Evolutionary conservation across 2,797 vertebrate genomes (phyloP), one percentile per base, ranked within the genome.

Genomic region (Salmo trutta): DNA sequence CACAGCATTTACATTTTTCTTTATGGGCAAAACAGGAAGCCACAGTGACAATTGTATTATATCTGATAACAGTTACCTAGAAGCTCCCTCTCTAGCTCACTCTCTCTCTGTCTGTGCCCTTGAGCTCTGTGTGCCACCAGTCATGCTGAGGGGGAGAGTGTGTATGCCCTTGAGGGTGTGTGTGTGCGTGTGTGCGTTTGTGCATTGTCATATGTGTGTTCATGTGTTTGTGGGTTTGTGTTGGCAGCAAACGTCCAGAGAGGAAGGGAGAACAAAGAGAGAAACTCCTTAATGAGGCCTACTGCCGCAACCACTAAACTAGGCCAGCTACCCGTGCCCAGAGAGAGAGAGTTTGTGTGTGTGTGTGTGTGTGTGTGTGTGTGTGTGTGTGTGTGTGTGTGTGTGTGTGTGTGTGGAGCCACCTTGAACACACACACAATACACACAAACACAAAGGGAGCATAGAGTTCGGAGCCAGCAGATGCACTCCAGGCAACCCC

Each of bases 211-310:
- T 67, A 71, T 78, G 79, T 77, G 82, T 72, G 67, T 74, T 79
- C 76, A 77, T 79, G 79, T 82, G 73, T 79, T 52, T 66, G 71
- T 29, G 29, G 74, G 76, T 64, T 16, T 31, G 69, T 72, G 75
- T 80, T 84, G 79, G 83, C 82, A 75, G 77, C 77, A 84, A 78
- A 90, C 79, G 74, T 86, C 84, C 87, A 88, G 79, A 85, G 88
- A 89, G 84, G 87, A 86, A 79, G 71, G 75, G 81, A 86, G 85
- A 91, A 91, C 90, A 91, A 90, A 88, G 84, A 81, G 53, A 83
- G 77, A 78, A 77, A 56, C 85, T 88, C 84, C 56, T 84, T 92
- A 92, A 94, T 91, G 88, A 91, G 89, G 85, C 88, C 87, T 89
- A 81, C 84, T 85, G 86, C 86, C 83, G 85, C 88, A 80, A 86